A percentile compares a stretch with the other conserved stretches of the same genome.
phyloP scores from a whole-genome alignment of 2,797 vertebrate species.

The Neoniphon sammara region DNA sequence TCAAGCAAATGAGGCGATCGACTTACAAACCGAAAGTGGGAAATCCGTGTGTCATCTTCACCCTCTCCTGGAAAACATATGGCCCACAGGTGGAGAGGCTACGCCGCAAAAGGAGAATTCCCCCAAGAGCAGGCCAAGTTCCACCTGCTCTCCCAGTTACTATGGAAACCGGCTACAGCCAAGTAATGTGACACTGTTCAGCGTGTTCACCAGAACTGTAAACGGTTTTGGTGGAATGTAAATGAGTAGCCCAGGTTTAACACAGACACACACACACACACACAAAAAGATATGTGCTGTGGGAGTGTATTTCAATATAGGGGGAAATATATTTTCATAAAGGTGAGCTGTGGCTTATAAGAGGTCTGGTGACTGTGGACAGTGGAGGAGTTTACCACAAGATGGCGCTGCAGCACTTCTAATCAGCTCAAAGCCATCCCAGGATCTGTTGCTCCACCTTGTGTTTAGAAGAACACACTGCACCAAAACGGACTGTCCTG shows the following conservation, averaged over 20 bases:
- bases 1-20: constrained; percentile 76
- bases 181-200: constrained; percentile 17
- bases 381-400: constrained; percentile 38
- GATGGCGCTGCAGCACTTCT: constrained; percentile 59
- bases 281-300: background rate
- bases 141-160: constrained; percentile 64
- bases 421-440: background rate
- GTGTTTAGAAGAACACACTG: constrained; percentile 47
- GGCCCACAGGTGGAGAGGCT: constrained; percentile 55
- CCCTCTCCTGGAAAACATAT: constrained; percentile 63
- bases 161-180: constrained; percentile 42
- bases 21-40: constrained; percentile 71
- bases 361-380: background rate
- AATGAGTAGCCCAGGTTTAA: constrained; percentile 19
- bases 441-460: constrained; percentile 56
- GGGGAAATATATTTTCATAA: constrained; percentile 13
- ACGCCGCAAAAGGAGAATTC: constrained; percentile 23
- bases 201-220: constrained; percentile 10
- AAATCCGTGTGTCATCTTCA: constrained; percentile 77
- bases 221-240: constrained; percentile 10
- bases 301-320: constrained; percentile 1
- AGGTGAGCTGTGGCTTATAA: background rate
- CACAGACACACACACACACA: background rate
- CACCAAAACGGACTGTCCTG: constrained; percentile 1
- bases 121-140: constrained; percentile 33